These are phyloP conservation scores for Proterorhinus semilunaris DNA, from an alignment of 2,113 vertebrate genomes.

Conservation along the genomic window DNA sequence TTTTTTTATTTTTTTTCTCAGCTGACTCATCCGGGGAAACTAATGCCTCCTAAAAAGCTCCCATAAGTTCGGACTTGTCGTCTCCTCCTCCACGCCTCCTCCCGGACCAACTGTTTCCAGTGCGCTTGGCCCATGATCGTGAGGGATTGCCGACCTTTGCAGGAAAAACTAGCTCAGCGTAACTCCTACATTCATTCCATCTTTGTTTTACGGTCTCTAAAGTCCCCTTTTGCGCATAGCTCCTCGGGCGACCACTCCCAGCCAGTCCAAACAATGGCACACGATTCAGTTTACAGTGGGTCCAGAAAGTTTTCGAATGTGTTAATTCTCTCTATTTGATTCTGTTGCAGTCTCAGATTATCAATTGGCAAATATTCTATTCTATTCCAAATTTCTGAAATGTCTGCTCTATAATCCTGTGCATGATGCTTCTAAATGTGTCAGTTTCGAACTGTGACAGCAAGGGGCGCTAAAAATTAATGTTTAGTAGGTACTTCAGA, in stretches of 20 bases:
- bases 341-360: too few relatives aligned
- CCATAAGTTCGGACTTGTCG: conserved; percentile 33
- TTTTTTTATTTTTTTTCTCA: neutral
- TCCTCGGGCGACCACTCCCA: conserved; percentile 1
- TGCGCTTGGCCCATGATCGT: conserved; percentile 18
- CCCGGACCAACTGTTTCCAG: conserved; percentile 49
- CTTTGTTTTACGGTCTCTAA: neutral
- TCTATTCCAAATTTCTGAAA: too few relatives aligned
- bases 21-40: conserved; percentile 29
- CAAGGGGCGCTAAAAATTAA: too few relatives aligned
- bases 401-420: too few relatives aligned
- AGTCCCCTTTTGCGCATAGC: neutral
- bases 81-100: conserved; percentile 33
- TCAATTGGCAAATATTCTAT: too few relatives aligned
- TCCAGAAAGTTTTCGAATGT: too few relatives aligned
- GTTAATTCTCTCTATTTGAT: too few relatives aligned
- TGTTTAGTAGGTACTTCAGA: too few relatives aligned
- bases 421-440: too few relatives aligned
- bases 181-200: conserved; percentile 24
- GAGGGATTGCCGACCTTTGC: conserved; percentile 32
- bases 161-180: conserved; percentile 27
- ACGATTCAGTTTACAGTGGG: too few relatives aligned
- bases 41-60: conserved; percentile 34
- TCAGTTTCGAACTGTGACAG: too few relatives aligned
- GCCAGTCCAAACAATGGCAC: conserved; percentile 3